Conservation (phyloP, 2,797 vertebrate species). For the Triplophysa bombifrons region DNA sequence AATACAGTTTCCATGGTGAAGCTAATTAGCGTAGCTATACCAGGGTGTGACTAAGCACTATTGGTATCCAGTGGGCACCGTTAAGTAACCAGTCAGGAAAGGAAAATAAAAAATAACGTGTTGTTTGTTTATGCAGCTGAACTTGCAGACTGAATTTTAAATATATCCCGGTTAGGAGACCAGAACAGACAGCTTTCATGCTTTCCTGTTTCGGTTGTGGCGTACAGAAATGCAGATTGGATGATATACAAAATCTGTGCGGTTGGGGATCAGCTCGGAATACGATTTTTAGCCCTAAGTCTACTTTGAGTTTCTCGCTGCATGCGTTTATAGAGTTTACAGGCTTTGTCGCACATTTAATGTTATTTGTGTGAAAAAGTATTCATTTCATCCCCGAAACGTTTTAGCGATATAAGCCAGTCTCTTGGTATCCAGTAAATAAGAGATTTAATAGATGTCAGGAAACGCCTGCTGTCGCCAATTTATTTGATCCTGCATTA, state of each 20-base stretch:
- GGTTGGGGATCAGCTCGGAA: slow-evolving; percentile 62
- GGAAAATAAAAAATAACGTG: slow-evolving; percentile 66
- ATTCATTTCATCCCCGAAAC: background rate
- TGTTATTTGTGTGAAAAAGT: slow-evolving; percentile 1
- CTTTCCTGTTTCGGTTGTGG: slow-evolving; percentile 27
- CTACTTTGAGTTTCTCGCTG: background rate
- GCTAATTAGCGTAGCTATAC: slow-evolving; percentile 72
- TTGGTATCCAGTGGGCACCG: slow-evolving; percentile 67
- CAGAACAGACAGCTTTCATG: slow-evolving; percentile 68
- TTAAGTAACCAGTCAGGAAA: slow-evolving; percentile 63
- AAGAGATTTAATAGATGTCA: slow-evolving; percentile 10
- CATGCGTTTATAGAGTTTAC: background rate
- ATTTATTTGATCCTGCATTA: slow-evolving; percentile 9
- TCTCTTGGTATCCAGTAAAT: background rate
- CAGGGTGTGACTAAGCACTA: slow-evolving; percentile 75
- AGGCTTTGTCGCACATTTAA: slow-evolving; percentile 7
- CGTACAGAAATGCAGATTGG: slow-evolving; percentile 73
- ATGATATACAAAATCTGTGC: slow-evolving; percentile 64
- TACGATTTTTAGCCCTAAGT: slow-evolving; percentile 31
- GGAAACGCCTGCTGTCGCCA: background rate
- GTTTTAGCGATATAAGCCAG: background rate
- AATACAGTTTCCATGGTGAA: slow-evolving; percentile 75
- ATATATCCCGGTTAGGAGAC: slow-evolving; percentile 70
- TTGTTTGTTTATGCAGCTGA: slow-evolving; percentile 74
- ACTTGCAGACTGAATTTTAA: slow-evolving; percentile 67